Conservation (phyloP, 2,888 invertebrate genomes). For the Eupeodes latifasciatus region DNA sequence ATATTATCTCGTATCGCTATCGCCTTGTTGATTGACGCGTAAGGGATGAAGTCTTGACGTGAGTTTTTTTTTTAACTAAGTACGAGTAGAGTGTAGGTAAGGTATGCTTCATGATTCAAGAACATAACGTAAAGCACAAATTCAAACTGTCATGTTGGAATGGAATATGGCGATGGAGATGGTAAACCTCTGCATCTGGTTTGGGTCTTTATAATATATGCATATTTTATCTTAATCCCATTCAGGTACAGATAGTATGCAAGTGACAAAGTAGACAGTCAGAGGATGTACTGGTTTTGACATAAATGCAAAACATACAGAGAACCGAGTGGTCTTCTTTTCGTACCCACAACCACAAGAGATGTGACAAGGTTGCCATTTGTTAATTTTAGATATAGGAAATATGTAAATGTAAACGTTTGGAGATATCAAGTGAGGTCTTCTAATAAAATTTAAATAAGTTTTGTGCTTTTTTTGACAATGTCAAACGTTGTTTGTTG, state of each 20-base stretch:
- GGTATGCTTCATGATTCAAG: constrained; percentile 23
- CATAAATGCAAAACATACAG: constrained; percentile 64
- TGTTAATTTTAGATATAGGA: background rate
- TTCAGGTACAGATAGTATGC: constrained; percentile 52
- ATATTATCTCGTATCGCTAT: background rate
- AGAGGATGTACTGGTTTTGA: constrained; percentile 58
- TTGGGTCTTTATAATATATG: background rate
- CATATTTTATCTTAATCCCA: constrained; percentile 61
- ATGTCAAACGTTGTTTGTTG: too few species aligned
- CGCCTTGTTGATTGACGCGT: constrained; percentile 68
- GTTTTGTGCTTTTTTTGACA: too few species aligned
- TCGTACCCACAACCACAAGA: background rate
- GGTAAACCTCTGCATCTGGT: constrained; percentile 2
- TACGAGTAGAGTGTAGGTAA: too few species aligned
- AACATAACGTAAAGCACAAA: constrained; percentile 26
- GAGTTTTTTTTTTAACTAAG: constrained; percentile 55
- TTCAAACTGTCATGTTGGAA: constrained; percentile 14
- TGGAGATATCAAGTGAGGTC: too few species aligned
- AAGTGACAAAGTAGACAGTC: constrained; percentile 62
- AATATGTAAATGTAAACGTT: too few species aligned
- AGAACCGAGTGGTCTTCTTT: background rate
- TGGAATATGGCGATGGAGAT: background rate
- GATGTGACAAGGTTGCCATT: background rate
- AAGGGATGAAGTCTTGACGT: constrained; percentile 68
- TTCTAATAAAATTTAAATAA: too few species aligned